phyloP scores from a whole-genome alignment of 1,140 invertebrate genomes.

The Hypothenemus hampei region DNA sequence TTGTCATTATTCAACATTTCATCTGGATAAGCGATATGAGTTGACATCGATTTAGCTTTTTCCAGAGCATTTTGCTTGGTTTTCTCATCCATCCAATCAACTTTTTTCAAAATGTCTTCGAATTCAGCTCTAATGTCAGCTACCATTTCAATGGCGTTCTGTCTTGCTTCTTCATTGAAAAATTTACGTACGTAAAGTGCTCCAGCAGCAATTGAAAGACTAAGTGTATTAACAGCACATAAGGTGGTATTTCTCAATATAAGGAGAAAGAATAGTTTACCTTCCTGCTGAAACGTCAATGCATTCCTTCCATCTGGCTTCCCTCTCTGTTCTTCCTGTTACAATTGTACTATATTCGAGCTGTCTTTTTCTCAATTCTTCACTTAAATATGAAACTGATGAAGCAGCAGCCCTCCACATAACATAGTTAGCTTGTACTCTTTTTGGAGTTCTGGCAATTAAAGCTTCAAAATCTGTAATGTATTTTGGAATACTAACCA shows the following conservation, averaged over 20 bases:
- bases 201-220: conserved; percentile 53
- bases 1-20: conserved; percentile 54
- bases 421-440: conserved; percentile 61
- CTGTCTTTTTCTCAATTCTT: conserved; percentile 51
- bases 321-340: conserved; percentile 50
- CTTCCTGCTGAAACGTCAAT: conserved; percentile 49
- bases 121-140: conserved; percentile 57
- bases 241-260: background rate
- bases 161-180: conserved; percentile 51
- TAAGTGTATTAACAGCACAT: conserved; percentile 13
- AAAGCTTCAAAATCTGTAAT: conserved; percentile 53
- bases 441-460: conserved; percentile 52
- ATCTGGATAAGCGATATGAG: conserved; percentile 56
- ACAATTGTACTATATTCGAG: conserved; percentile 54
- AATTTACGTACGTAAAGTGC: conserved; percentile 55
- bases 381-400: conserved; percentile 53
- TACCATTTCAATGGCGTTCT: conserved; percentile 61
- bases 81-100: conserved; percentile 66
- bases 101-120: conserved; percentile 53
- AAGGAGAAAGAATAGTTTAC: conserved; percentile 22
- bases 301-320: conserved; percentile 56
- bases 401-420: conserved; percentile 56
- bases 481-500: conserved; percentile 58
- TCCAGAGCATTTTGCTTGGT: conserved; percentile 55
- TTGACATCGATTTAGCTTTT: conserved; percentile 53